Evolutionary conservation across 2,797 vertebrate genomes (phyloP), one percentile per base, ranked within the genome.

Genomic region (Enteromius fasciolatus): DNA sequence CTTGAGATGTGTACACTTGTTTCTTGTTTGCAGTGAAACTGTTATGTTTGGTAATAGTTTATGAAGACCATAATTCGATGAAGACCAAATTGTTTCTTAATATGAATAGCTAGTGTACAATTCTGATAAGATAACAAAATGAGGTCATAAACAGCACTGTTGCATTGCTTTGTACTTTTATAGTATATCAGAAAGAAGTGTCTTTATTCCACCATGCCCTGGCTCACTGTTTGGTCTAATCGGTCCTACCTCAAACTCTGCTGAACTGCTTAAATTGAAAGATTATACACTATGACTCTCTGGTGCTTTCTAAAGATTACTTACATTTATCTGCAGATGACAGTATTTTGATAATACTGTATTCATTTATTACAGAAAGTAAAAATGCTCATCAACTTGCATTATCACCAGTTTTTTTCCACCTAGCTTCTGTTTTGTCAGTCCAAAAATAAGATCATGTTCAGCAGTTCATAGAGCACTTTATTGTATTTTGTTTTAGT

Each of bases 401-500:
- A 69, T 15, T 17, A 17, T 23, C 7, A 46, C 14, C 41, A 46
- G 14, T 70, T 70, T 72, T 72, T 28, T 23, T n/a, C n/a, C 39
- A 41, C 0, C 12, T 36, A 23, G 5, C 48, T 74, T 36, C 18
- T n/a, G n/a, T 57, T 74, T 54, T 23, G 31, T 54, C 9, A 39
- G 31, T 7, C 18, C 28, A 73, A 73, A 74, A 75, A 25, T 17
- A 57, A 39, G 7, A 57, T 36, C 8, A 39, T 41, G n/a, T 79
- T 54, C 18, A 59, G 54, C 8, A 15, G 41, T 28, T 70, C 17
- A 31, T 44, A 61, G 5, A 39, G 69, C 57, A 73, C 69, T 81
- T 81, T 81, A 64, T 48, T 81, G 14, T 2, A 80, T 31, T 14
- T 57, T 28, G 44, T 25, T 61, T 68, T 41, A 10, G 44, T 46